Conservation (phyloP, 2,888 invertebrate genomes). For the Drosophila colorata region DNA sequence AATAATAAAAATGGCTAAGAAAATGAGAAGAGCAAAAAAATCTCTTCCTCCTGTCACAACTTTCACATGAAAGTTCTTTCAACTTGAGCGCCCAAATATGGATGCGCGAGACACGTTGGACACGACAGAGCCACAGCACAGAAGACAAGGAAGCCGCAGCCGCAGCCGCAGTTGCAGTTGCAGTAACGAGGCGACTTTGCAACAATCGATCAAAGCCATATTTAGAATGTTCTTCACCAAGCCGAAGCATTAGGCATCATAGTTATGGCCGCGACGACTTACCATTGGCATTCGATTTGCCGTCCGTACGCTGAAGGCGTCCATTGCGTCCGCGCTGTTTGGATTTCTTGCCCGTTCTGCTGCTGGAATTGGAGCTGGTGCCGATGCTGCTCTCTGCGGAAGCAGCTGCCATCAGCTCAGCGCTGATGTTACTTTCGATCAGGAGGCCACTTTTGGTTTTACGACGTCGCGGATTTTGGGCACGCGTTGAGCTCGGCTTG, state of each 20-base stretch:
- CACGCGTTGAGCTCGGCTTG: conserved; percentile 35
- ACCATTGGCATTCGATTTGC: conserved; percentile 68
- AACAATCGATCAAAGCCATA: conserved; percentile 76
- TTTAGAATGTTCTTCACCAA: conserved; percentile 59
- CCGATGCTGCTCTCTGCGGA: conserved; percentile 43
- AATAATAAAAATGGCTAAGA: conserved; percentile 7
- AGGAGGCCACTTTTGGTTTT: conserved; percentile 83
- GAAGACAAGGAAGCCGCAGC: conserved; percentile 46
- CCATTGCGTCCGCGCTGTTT: conserved; percentile 73
- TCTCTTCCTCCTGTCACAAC: conserved; percentile 79
- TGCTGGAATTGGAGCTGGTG: conserved; percentile 17
- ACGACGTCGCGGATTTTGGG: conserved; percentile 58
- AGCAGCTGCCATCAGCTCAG: conserved; percentile 38
- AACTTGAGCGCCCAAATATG: conserved; percentile 81
- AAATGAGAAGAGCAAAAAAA: conserved; percentile 34
- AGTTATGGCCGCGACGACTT: conserved; percentile 48
- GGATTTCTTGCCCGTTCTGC: conserved; percentile 54
- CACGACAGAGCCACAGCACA: conserved; percentile 43
- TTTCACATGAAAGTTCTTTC: conserved; percentile 83
- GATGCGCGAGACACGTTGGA: conserved; percentile 59
- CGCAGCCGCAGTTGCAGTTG: conserved; percentile 29
- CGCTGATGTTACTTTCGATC: conserved; percentile 81
- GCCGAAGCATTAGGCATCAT: conserved; percentile 33
- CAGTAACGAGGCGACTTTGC: conserved; percentile 65
- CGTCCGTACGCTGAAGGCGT: conserved; percentile 61